Base-by-base conservation (phyloP, 2,113 vertebrate species). In the Collichthys lucidus region DNA sequence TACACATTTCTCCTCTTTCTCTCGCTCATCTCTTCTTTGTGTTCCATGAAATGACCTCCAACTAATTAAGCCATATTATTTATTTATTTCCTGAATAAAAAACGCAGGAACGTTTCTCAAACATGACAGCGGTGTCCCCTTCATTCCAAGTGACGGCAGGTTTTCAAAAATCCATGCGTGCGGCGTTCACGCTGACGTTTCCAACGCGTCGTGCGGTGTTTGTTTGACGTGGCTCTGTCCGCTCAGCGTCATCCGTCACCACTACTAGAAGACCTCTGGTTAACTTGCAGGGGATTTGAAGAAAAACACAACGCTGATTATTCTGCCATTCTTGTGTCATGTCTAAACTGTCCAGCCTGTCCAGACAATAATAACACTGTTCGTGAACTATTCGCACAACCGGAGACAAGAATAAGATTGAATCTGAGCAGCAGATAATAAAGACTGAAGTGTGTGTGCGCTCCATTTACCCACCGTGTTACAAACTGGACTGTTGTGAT, bases 71-170 rank as follows among this genome's bases (percentile, higher is more conserved):
- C 5, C 1, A 3, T 11, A 10, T 62, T 11, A 4, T 65, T 63
- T 5, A 5, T 31, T 24, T 64, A 9, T 49, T 44, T 40, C 1
- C 16, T 31, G 35, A 40, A 11, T 44, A 53, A 56, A 61, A 81
- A 64, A 0, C 49, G 52, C 63, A 65, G 4, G 14, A 56, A 0
- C 1, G 26, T 15, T 53, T 64, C 49, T 79, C 68, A 52, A 56
- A 86, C 59, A 22, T 29, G 84, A 85, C 79, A 53, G 40, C 35
- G 0, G 7, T 62, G 44, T 74, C 35, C 44, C 44, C 74, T 66
- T 49, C 42, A 72, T 78, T 82, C 59, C 11, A n/a, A n/a, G 52
- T 77, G 72, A 86, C 74, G 55, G 35, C 11, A 55, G 44, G 31
- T 74, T 52, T 87, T n/a, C 15, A 50, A 61, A 83, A 86, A 16